Base-by-base conservation (phyloP, 35 echinoderm and acorn worm species). In the Acanthaster planci region DNA sequence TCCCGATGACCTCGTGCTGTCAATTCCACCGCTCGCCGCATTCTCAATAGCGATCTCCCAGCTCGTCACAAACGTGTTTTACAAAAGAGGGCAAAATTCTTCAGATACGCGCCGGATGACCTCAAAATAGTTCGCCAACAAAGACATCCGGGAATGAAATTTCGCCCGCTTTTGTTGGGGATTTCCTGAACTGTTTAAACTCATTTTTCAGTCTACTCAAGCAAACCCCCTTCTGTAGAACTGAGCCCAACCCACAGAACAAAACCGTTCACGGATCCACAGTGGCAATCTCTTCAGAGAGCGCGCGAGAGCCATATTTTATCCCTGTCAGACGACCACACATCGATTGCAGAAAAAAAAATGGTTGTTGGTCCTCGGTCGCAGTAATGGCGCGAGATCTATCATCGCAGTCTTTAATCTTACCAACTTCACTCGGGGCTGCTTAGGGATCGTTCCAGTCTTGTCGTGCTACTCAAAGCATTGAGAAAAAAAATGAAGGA, bases 61-160 rank as follows among this genome's bases (percentile, higher is more conserved):
- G 42, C 4, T 6, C 12, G 42, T 47, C 42, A 47, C 12, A 47
- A 47, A 47, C 42, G 42, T 47, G 42, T 47, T 47, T 47, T 47
- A 47, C 42, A 47, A 47, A 47, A 47, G 42, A 47, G 42, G 42
- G 42, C 42, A 12, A 47, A 47, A 47, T 47, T 47, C 42, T 4
- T 47, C 42, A 6, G 42, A 47, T 47, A 47, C 42, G 12, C 4
- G 42, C 42, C 42, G 12, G 4, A 47, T 47, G 42, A 47, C 42
- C 42, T 47, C 42, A 47, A 72, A 72, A 72, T 72, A 72, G 64
- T 72, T 72, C 64, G 29, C 19, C 34, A 34, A 72, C 64, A 72
- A 72, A 72, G 64, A 21, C 23, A 15, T 72, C 30, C 64, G 2
- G 4, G 64, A 72, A 72, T 68, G 60, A 68, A 68, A 68, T 35